Evolutionary conservation across 2,113 vertebrate genomes (phyloP), one percentile per base, ranked within the genome.

Genomic region (Himantopus leucocephalus): DNA sequence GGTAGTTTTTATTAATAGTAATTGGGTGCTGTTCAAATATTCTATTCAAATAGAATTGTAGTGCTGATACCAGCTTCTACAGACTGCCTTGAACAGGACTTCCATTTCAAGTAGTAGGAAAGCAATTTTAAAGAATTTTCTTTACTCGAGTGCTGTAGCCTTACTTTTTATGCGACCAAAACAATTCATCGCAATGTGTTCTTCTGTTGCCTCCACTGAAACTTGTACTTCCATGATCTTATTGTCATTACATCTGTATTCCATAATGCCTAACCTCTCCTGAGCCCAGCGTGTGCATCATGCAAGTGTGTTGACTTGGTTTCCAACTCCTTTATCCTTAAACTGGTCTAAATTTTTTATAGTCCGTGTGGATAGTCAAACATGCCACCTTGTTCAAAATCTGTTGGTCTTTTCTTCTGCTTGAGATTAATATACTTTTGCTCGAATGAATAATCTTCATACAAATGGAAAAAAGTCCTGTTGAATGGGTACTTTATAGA

Each of bases 371-470:
- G 66, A 34, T 48, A 17, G 43, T 87, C 7, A 70, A 1, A 45
- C 68, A 4, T 0, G 1, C 24, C 14, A 7, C 41, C 1, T n/a
- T 29, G 11, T 70, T 66, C 17, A 43, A n/a, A 5, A 35, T 60
- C 20, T 47, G 26, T 35, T 21, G 29, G 32, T 56, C 9, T 16
- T 30, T 5, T 48, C 10, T 93, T 41, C 67, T 60, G 34, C 16
- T 66, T 43, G 48, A 64, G 17, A 15, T 79, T 35, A 3, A 41
- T 32, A 24, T 24, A 10, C 1, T 56, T 76, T 63, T 72, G 52
- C 14, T 27, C 50, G 35, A 29, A 12, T 21, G 22, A 67, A 14
- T 52, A 15, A 8, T 58, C 20, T 27, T 66, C 48, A 39, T 53
- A 30, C 10, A 30, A 45, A 55, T 4, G 27, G 41, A 41, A 41